Conservation (phyloP, 2,888 invertebrate genomes). For the Agrilus mali region DNA sequence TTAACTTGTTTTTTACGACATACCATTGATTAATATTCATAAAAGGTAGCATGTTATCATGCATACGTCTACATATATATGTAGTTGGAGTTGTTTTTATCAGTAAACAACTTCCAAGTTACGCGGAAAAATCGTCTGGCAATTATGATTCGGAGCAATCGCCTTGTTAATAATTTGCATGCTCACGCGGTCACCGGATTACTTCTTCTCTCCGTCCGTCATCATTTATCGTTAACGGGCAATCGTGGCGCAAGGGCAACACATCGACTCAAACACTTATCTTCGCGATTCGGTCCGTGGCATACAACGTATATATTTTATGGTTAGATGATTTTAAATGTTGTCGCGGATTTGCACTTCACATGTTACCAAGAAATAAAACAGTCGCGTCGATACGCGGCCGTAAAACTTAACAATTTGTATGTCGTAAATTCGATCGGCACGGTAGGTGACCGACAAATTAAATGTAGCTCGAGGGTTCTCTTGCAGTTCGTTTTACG, state of each 20-base stretch:
- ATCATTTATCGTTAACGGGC: slow-evolving; percentile 24
- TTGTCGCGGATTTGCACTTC: slow-evolving; percentile 20
- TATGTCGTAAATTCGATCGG: no score
- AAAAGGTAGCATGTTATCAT: no score
- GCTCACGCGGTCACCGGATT: slow-evolving; percentile 18
- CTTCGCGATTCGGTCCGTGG: slow-evolving; percentile 20
- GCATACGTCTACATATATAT: no score
- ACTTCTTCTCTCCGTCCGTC: slow-evolving; percentile 14
- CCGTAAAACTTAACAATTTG: no score
- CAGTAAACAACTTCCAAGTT: slow-evolving; percentile 6
- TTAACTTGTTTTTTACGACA: no score
- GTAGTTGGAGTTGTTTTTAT: no score
- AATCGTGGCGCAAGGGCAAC: slow-evolving; percentile 24
- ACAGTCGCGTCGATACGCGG: slow-evolving; percentile 16
- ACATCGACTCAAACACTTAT: slow-evolving; percentile 23
- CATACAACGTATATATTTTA: slow-evolving; percentile 20
- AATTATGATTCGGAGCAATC: slow-evolving; percentile 6
- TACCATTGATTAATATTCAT: no score
- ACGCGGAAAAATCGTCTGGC: slow-evolving; percentile 7
- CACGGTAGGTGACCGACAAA: no score
- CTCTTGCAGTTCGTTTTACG: no score
- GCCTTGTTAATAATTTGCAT: slow-evolving; percentile 17
- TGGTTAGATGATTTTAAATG: slow-evolving; percentile 20
- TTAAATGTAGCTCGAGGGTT: no score
- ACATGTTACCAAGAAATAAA: slow-evolving; percentile 17